A percentile compares a stretch with the other conserved stretches of the same genome.
Evolutionary conservation across 2,797 vertebrate genomes (phyloP).

Genomic region (Acanthiza pusilla): DNA sequence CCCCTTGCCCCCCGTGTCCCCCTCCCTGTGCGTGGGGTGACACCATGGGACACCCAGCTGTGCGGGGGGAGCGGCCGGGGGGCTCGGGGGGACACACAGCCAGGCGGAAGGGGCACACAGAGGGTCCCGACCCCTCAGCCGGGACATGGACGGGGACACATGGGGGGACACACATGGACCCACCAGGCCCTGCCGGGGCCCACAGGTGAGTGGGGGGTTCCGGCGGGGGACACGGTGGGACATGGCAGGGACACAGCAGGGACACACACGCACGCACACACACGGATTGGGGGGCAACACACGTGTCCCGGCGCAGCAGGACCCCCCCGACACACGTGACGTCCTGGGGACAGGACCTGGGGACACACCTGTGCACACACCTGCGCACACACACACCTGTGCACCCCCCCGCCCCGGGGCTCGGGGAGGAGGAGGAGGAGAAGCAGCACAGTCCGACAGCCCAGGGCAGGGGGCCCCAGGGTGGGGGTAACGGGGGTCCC

Average conservation of each 20-base stretch:
- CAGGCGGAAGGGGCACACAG: neutral
- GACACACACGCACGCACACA: neutral
- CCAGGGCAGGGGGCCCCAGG: slow-evolving; percentile 1
- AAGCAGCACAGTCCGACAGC: neutral
- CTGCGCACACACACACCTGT: neutral
- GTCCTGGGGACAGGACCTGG: neutral
- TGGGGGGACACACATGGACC: neutral
- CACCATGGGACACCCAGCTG: neutral
- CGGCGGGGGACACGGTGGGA: neutral
- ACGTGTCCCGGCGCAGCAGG: neutral
- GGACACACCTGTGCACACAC: neutral
- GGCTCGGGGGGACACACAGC: neutral
- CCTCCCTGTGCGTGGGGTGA: neutral
- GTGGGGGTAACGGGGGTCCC: slow-evolving; percentile 75
- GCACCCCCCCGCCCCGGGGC: neutral
- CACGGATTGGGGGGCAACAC: neutral
- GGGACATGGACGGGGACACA: neutral
- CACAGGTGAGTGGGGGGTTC: neutral
- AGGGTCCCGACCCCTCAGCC: neutral
- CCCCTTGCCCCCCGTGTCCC: neutral
- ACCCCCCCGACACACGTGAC: neutral
- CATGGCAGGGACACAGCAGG: neutral
- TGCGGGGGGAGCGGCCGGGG: neutral
- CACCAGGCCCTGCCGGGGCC: neutral
- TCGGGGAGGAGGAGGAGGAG: neutral